Base-by-base conservation (phyloP, 2,888 invertebrate genomes). In the Chesias legatella region DNA sequence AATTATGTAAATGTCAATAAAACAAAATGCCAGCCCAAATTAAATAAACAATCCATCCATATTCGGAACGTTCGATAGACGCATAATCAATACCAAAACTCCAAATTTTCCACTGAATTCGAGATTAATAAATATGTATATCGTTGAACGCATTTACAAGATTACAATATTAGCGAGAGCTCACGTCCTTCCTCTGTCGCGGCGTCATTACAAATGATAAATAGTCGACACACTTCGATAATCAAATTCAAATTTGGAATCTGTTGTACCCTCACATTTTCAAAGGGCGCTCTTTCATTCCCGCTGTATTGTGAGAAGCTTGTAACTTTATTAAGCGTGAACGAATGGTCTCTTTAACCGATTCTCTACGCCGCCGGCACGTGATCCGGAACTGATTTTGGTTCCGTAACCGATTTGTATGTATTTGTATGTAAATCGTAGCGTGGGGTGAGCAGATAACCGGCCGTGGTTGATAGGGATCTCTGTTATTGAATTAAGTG, bases 351-450 rank as follows among this genome's bases (percentile, higher is more conserved):
- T 81, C 80, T 83, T 82, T 80, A 79, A 79, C 77, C 66, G 84
- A 90, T 91, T 90, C 88, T 90, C 78, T 79, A n/a, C n/a, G n/a
- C 77, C 88, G 90, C 71, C 61, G 88, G 67, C 90, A 91, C 91
- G 91, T 90, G 91, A 90, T 90, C 80, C 83, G 85, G 82, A 85
- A 86, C 85, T 76, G 81, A 88, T 85, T 79, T 73, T 66, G 78
- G 77, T 74, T 69, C 78, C 73, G 72, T 66, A 69, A 68, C 69
- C 67, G 75, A 77, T 79, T 79, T 79, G 78, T 79, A 77, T 74
- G 77, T 78, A 81, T 85, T 81, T 84, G 81, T 80, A 83, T 82
- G 84, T 80, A 80, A 85, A 84, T 83, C 72, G 67, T 60, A 56
- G 67, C 64, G 68, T 77, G 79, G 80, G 80, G 82, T 72, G 79